Base-by-base conservation (phyloP, 2,888 invertebrate species). In the Plutella xylostella region DNA sequence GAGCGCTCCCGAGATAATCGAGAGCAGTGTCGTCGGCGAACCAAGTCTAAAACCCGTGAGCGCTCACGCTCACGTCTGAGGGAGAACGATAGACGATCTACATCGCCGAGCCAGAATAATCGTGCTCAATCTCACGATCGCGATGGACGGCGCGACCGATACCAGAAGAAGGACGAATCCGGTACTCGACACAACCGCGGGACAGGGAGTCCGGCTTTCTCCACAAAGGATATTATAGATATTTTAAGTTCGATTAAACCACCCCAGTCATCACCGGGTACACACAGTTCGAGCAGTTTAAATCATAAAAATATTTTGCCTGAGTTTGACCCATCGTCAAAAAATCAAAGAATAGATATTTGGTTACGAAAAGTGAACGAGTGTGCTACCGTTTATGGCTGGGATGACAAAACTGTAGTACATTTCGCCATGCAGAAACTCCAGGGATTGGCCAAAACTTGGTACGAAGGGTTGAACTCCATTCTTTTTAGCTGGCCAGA, bases 401-500 rank as follows among this genome's bases (percentile, higher is more conserved):
- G 53, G 52, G 51, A 51, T 28, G 51, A 53, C 6, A 40, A 42
- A 17, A 46, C 46, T 3, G 45, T 22, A 5, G 30, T 46, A n/a
- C 48, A 49, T 42, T 54, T 51, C 45, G 58, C 58, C 1, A 49
- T 55, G 48, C 50, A 52, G 14, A 58, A 57, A 52, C 48, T 58
- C 11, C 31, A 45, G 14, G 57, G 57, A 2, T 41, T 56, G 21
- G 56, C 57, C 22, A 50, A 54, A 39, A 47, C 18, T 31, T 56
- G 53, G 56, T 55, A 51, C 31, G 48, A 46, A n/a, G 46, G 49
- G 34, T 30, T 52, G 9, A 46, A 45, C 12, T 42, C 52, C 12
- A 42, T 55, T 14, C 15, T 47, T 11, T 47, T 34, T 19, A 37
- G 46, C 17, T 55, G 55, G 55, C 46, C 38, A 4, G 45, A 52